Conservation (phyloP, 92 coral and sea anemone genomes). For the Desmophyllum pertusum region DNA sequence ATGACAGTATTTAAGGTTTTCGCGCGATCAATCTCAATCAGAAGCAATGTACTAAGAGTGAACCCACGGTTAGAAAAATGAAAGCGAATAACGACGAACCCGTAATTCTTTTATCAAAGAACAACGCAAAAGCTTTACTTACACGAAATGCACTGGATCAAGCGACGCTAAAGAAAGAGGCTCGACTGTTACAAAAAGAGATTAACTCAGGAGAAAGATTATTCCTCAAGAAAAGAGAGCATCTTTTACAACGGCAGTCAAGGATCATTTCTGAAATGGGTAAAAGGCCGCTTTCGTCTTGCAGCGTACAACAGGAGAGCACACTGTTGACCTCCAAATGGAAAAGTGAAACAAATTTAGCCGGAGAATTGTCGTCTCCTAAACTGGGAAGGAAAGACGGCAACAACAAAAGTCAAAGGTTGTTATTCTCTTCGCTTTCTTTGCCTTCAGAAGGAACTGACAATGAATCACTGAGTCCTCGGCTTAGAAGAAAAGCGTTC, state of each 20-base stretch:
- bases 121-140: conserved; percentile 22
- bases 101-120: conserved; percentile 2
- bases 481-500: conserved; percentile 10
- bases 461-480: neutral
- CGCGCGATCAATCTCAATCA: neutral
- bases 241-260: conserved; percentile 15
- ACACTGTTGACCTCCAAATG: neutral
- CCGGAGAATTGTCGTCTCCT: conserved; percentile 10
- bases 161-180: conserved; percentile 25
- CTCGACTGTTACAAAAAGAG: conserved; percentile 13
- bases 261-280: neutral
- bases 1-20: neutral
- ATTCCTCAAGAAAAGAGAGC: conserved; percentile 27
- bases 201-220: conserved; percentile 23
- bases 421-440: neutral
- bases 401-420: neutral
- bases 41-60: neutral
- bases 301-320: neutral
- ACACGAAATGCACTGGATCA: conserved; percentile 31
- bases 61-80: conserved; percentile 5
- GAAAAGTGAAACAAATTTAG: neutral
- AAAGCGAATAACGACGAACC: conserved; percentile 10
- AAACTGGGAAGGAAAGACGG: conserved; percentile 10
- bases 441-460: neutral
- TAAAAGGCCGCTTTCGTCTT: neutral